Evolutionary conservation across 2,113 vertebrate genomes (phyloP).

Genomic region (Falco punctatus): DNA sequence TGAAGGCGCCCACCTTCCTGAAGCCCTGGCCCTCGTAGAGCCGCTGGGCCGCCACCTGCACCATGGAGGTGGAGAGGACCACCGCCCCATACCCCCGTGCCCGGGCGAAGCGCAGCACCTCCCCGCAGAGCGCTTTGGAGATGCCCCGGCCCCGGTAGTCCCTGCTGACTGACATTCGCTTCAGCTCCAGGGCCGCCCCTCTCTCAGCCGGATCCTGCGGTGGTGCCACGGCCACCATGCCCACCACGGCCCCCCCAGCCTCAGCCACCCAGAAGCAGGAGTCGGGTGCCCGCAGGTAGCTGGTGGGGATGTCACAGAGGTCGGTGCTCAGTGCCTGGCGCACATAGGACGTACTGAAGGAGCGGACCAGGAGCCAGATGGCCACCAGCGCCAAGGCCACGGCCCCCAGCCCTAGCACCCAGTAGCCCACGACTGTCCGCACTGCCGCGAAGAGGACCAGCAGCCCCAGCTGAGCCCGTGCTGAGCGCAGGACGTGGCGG

Average conservation of each 20-base stretch:
- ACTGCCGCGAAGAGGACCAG: not conserved
- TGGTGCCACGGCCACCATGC: not conserved
- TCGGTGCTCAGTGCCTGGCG: not conserved
- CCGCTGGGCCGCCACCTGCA: slow-evolving; percentile 35
- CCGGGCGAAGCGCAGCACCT: slow-evolving; percentile 48
- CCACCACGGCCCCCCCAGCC: not conserved
- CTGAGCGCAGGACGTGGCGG: not conserved
- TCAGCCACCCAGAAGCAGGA: slow-evolving; percentile 63
- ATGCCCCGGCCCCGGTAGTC: slow-evolving; percentile 28
- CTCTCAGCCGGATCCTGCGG: accelerated
- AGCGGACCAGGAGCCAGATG: not conserved
- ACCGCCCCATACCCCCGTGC: not conserved
- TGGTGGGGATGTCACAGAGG: not conserved
- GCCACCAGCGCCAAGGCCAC: not conserved
- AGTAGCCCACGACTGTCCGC: not conserved
- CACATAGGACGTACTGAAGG: not conserved
- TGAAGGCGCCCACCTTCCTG: not conserved
- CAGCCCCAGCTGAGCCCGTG: not conserved
- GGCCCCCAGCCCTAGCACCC: not conserved
- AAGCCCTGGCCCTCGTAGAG: slow-evolving; percentile 66
- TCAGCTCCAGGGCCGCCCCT: slow-evolving; percentile 23
- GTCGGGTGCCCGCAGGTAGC: not conserved
- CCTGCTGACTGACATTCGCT: slow-evolving; percentile 49
- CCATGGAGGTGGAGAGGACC: slow-evolving; percentile 44
- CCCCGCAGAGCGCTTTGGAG: slow-evolving; percentile 17